phyloP scores from a whole-genome alignment of 2,888 invertebrate species.

The Leptarthrus brevirostris region DNA sequence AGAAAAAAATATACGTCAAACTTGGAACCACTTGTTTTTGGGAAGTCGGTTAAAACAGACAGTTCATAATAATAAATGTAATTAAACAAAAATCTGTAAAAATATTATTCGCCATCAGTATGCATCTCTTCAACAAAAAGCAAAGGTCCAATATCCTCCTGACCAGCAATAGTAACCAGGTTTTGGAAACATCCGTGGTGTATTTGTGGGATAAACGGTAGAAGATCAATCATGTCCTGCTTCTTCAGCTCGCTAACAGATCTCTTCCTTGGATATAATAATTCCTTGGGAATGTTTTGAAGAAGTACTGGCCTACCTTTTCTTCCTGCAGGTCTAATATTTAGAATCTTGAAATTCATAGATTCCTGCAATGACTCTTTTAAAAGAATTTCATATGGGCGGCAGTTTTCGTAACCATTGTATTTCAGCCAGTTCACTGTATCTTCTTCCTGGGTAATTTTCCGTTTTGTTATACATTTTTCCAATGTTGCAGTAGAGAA shows the following conservation, averaged over 20 bases:
- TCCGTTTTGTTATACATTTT: not conserved
- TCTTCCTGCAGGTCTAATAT: not conserved
- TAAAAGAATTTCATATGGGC: not conserved
- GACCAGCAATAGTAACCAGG: not conserved
- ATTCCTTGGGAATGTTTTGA: slow-evolving; percentile 13
- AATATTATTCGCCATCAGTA: not conserved
- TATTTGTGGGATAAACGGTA: slow-evolving; percentile 11
- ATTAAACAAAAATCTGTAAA: too few species aligned
- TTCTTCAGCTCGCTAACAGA: slow-evolving; percentile 1
- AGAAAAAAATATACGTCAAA: too few species aligned
- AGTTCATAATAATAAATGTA: too few species aligned
- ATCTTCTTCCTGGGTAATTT: not conserved
- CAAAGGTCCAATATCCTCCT: not conserved
- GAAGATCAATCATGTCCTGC: slow-evolving; percentile 15
- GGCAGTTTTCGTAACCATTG: too few species aligned
- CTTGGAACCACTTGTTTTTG: too few species aligned
- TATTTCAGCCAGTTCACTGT: not conserved
- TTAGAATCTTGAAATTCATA: not conserved
- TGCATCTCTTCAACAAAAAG: not conserved
- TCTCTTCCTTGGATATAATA: slow-evolving; percentile 6
- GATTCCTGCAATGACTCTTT: not conserved
- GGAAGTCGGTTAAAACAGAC: too few species aligned
- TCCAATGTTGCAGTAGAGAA: not conserved
- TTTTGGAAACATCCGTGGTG: not conserved
- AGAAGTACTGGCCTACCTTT: slow-evolving; percentile 9